Base-by-base conservation (phyloP, 2,797 vertebrate species). In the Heterohyrax brucei region DNA sequence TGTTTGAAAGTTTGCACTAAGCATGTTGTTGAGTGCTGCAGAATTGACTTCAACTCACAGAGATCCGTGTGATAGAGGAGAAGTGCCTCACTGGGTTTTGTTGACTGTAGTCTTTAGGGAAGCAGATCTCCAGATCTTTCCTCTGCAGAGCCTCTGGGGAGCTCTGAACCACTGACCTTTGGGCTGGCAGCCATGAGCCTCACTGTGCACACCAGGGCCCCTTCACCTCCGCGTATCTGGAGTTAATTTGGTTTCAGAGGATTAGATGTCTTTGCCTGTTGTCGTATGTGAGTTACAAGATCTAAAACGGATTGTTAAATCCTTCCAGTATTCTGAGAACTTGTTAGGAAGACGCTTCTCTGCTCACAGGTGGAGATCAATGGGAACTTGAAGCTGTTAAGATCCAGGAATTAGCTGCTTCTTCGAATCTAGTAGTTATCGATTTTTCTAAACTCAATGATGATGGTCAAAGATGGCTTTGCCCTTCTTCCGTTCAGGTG, bases 301-400 rank as follows among this genome's bases (percentile, higher is more conserved):
- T 56, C 94, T 76, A 87, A 64, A 85, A 56, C 22, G 77, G 7
- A 14, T 26, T 87, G 66, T 66, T 73, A n/a, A 46, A 50, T 85
- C n/a, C 64, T 66, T 56, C 53, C 50, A 88, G 16, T 3, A 19
- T 89, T 96, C 83, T n/a, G 59, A 94, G 86, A 96, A 93, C 70
- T 64, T 85, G n/a, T 72, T 77, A 91, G 64, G 66, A 87, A 90
- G 66, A 95, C 53, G 56, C 83, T 70, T 82, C 56, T 91, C 46
- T 62, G 62, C 83, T 75, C 73, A 64, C 24, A 92, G 83, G 70
- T 59, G 18, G 13, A 53, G 53, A 93, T 75, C 53, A 83, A 88
- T 93, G 83, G 61, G 50, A 94, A 89, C 62, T 87, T 86, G 0
- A 61, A 86, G 50, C n/a, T 87, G 53, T 22, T 28, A 62, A 68